Evolutionary conservation across 2,113 vertebrate genomes (phyloP).

Genomic region (Nestor notabilis): DNA sequence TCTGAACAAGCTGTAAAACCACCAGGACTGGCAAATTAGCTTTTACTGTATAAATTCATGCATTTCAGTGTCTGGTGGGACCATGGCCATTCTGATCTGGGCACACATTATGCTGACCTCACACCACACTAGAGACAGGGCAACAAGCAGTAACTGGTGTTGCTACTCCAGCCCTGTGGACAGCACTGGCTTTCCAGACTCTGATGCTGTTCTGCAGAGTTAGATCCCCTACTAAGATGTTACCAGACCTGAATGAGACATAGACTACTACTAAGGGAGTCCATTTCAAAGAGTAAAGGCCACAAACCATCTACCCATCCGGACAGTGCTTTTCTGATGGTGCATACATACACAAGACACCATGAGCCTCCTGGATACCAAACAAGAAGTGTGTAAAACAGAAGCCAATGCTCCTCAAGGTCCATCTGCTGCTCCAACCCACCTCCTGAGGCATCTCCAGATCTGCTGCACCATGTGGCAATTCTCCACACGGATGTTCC

Average conservation of each 20-base stretch:
- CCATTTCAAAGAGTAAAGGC: neutral
- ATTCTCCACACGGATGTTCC: neutral
- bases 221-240: no score
- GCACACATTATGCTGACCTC: neutral
- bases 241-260: neutral
- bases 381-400: neutral
- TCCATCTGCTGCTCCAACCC: neutral
- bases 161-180: rapidly evolving
- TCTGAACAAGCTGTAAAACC: neutral
- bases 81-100: neutral
- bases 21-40: neutral
- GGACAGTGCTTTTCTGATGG: neutral
- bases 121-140: neutral
- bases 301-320: neutral
- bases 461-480: neutral
- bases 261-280: neutral
- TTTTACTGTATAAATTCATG: neutral
- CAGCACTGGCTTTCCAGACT: neutral
- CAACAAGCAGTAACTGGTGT: neutral
- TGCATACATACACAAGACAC: rapidly evolving
- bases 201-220: neutral
- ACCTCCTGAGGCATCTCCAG: neutral
- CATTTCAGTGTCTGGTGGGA: neutral
- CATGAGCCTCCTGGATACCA: neutral
- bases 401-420: neutral